These are phyloP conservation scores for Petrocephalus zakoni DNA, from an alignment of 2,113 vertebrate species.

Conservation along the genomic window DNA sequence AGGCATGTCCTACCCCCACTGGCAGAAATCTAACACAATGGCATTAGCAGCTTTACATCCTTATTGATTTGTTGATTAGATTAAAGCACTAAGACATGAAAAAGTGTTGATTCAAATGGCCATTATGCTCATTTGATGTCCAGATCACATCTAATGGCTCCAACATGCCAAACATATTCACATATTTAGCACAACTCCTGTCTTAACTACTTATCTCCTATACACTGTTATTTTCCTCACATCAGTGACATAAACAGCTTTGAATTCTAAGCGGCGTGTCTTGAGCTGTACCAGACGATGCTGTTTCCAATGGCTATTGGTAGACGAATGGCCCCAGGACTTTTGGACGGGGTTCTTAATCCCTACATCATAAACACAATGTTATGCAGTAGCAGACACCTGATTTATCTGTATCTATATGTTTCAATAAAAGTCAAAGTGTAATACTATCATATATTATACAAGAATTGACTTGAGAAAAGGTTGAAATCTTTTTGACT, in stretches of 20 bases:
- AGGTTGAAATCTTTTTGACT: not conserved
- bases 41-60: conserved; percentile 3
- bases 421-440: not conserved
- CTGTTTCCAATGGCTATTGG: not conserved
- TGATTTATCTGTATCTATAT: not conserved
- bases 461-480: not conserved
- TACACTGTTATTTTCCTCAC: not conserved
- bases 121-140: not conserved
- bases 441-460: not conserved
- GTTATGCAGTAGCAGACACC: not conserved
- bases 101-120: not conserved
- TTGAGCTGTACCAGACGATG: not conserved
- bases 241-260: not conserved
- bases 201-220: not conserved
- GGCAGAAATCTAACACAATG: not conserved
- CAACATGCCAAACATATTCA: not conserved
- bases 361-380: not conserved
- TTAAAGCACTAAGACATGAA: not conserved
- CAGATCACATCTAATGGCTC: not conserved
- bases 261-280: not conserved
- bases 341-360: not conserved
- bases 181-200: not conserved
- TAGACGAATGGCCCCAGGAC: not conserved
- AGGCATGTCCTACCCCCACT: not conserved
- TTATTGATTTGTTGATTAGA: conserved; percentile 10